Evolutionary conservation across 2,797 vertebrate species (phyloP).

Genomic region (Gobio occitaniae): DNA sequence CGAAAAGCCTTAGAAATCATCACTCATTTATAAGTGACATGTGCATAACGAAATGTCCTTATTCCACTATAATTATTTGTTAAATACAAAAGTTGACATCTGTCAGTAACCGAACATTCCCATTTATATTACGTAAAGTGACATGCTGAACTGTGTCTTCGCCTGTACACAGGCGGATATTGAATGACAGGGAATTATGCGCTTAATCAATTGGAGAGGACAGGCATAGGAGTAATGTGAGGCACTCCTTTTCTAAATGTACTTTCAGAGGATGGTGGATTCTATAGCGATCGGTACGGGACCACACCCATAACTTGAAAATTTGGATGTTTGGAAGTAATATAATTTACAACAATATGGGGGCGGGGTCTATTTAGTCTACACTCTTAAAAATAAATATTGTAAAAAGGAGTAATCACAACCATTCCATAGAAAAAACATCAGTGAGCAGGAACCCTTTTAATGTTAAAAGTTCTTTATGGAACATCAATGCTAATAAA

Average conservation of each 20-base stretch:
- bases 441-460: not conserved
- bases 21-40: constrained; percentile 64
- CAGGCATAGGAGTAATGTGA: constrained; percentile 62
- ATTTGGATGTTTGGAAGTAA: not conserved
- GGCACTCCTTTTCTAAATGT: constrained; percentile 40
- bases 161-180: constrained; percentile 59
- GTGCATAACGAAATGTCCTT: constrained; percentile 64
- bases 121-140: constrained; percentile 59
- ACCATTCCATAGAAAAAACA: not conserved
- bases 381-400: not conserved
- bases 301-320: constrained; percentile 15
- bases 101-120: constrained; percentile 64
- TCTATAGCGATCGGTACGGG: not conserved
- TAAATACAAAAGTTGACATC: constrained; percentile 67
- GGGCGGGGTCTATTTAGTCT: not conserved
- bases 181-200: constrained; percentile 64
- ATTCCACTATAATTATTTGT: constrained; percentile 66
- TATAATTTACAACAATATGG: not conserved
- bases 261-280: constrained; percentile 15
- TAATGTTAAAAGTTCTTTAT: not conserved
- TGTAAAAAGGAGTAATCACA: not conserved
- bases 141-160: constrained; percentile 64
- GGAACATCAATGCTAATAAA: not conserved
- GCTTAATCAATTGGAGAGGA: constrained; percentile 64
- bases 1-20: constrained; percentile 61